These are phyloP conservation scores for Epicampocera succincta DNA, from an alignment of 2,888 invertebrate species.

Conservation along the genomic window DNA sequence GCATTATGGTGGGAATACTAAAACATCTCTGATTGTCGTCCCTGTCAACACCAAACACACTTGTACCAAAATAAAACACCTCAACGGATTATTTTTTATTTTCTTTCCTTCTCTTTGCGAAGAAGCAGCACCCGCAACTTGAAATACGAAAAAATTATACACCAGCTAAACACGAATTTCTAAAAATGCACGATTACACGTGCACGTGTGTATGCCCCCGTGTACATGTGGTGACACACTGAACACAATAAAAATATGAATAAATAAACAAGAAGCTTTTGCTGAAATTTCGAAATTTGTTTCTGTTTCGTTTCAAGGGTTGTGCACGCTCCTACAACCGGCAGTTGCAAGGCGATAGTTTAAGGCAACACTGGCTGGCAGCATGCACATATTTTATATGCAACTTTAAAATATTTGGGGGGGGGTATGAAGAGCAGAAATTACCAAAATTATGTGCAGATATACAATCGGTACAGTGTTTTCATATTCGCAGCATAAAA, in stretches of 20 bases:
- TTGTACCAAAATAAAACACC: conserved; percentile 12
- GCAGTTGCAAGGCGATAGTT: conserved; percentile 38
- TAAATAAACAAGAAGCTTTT: conserved; percentile 21
- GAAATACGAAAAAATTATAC: conserved; percentile 13
- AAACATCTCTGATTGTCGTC: conserved; percentile 48
- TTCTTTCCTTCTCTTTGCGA: no score
- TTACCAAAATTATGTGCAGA: neutral
- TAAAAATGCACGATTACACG: neutral
- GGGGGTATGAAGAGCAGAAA: neutral
- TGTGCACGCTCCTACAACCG: conserved; percentile 53
- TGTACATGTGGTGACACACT: neutral
- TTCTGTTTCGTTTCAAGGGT: conserved; percentile 21
- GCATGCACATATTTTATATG: conserved; percentile 35
- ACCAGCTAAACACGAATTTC: conserved; percentile 34
- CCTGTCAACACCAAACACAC: conserved; percentile 54
- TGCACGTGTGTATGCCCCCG: neutral
- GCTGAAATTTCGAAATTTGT: neutral
- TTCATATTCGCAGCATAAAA: neutral
- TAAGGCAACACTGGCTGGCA: neutral
- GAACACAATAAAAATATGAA: conserved; percentile 29
- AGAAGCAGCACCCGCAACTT: neutral
- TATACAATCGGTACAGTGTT: neutral
- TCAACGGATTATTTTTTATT: neutral
- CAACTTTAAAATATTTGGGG: conserved; percentile 28
- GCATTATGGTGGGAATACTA: conserved; percentile 25